phyloP scores from a whole-genome alignment of 1,140 invertebrate genomes.

The Procambarus clarkii region DNA sequence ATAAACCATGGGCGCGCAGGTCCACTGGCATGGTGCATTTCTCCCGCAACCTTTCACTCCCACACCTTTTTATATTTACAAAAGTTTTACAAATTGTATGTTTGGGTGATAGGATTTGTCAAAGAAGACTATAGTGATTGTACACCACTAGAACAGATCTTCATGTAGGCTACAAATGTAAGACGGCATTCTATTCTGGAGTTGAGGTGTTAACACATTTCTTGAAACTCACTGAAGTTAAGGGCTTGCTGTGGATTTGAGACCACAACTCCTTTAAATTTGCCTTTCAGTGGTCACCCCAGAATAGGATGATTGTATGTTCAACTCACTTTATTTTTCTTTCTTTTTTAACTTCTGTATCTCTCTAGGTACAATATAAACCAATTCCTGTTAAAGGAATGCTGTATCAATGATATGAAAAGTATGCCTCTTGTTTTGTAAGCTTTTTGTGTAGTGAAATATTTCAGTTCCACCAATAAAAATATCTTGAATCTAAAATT shows the following conservation, averaged over 20 bases:
- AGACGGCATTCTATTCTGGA: conserved; percentile 66
- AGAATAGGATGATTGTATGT: conserved; percentile 70
- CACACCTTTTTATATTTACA: conserved; percentile 69
- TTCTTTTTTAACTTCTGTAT: conserved; percentile 60
- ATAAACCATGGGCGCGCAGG: conserved; percentile 69
- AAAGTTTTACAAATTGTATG: conserved; percentile 68
- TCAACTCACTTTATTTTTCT: conserved; percentile 58
- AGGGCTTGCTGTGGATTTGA: conserved; percentile 41
- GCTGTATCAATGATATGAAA: conserved; percentile 64
- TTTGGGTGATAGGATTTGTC: conserved; percentile 69
- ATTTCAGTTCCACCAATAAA: conserved; percentile 70
- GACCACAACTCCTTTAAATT: conserved; percentile 49
- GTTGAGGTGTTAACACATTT: conserved; percentile 34
- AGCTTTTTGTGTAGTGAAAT: conserved; percentile 70
- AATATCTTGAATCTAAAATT: conserved; percentile 65
- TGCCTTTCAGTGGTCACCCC: conserved; percentile 58
- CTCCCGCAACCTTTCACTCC: conserved; percentile 64
- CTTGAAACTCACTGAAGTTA: conserved; percentile 54
- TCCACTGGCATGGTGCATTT: conserved; percentile 70
- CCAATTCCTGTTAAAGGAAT: conserved; percentile 68
- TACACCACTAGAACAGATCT: conserved; percentile 69
- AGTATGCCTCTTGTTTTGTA: conserved; percentile 69
- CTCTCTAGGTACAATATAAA: conserved; percentile 66
- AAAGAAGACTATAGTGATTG: conserved; percentile 67
- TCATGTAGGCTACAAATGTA: conserved; percentile 68